A percentile compares a stretch with the other conserved stretches of the same genome.
These are phyloP conservation scores for Daubentonia madagascariensis DNA, from an alignment of 2,113 vertebrate species.

Conservation along the genomic window DNA sequence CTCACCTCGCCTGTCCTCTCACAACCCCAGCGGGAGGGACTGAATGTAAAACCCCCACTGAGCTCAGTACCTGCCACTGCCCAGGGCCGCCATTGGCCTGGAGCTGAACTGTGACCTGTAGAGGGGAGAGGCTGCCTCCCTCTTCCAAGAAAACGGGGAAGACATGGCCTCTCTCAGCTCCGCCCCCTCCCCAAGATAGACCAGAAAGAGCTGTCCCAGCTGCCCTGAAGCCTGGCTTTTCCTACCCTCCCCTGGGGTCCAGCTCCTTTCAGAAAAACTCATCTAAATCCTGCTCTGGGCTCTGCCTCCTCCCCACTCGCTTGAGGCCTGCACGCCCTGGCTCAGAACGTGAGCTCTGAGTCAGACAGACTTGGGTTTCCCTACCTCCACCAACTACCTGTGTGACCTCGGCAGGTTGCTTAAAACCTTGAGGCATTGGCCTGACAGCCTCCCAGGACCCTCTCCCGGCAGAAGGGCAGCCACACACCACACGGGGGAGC, in stretches of 20 bases:
- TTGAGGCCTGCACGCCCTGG: neutral
- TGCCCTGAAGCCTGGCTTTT: too few species aligned
- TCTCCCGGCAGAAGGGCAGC: neutral
- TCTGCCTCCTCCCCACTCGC: neutral
- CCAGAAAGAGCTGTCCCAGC: neutral
- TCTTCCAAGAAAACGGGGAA: neutral
- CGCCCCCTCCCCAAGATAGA: neutral
- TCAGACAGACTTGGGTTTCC: neutral
- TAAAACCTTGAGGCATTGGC: neutral
- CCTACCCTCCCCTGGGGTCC: rapidly evolving
- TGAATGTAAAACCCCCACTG: neutral
- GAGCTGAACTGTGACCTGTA: rapidly evolving
- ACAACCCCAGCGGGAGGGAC: neutral
- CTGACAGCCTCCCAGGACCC: neutral
- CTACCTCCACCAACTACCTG: neutral
- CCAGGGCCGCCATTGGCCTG: neutral
- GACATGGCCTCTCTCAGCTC: neutral
- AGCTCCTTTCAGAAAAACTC: neutral
- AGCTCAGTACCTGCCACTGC: neutral
- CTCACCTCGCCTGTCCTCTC: neutral
- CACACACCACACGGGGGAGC: neutral
- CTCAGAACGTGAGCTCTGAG: neutral
- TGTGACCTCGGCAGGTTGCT: neutral
- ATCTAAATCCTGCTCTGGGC: neutral
- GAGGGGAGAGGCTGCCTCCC: neutral